These are phyloP conservation scores for Diabrotica virgifera DNA, from an alignment of 1,140 invertebrate genomes.

Conservation along the genomic window DNA sequence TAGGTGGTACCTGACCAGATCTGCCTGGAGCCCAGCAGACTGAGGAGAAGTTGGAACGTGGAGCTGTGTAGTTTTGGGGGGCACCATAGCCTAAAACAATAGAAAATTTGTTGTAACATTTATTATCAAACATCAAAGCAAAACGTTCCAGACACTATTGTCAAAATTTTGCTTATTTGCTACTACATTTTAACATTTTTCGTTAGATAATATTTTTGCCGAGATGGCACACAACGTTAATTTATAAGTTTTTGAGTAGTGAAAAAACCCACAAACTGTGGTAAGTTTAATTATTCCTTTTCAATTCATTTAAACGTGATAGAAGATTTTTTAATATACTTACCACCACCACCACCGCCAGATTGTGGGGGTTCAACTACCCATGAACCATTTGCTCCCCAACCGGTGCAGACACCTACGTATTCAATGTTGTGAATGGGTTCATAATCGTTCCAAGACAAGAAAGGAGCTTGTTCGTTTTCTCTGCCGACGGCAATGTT, in stretches of 20 bases:
- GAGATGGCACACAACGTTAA: no score
- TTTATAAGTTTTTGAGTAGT: no score
- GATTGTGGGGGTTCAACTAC: slow-evolving; percentile 58
- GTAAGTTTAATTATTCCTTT: no score
- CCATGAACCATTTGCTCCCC: slow-evolving; percentile 81
- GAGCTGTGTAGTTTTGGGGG: slow-evolving; percentile 28
- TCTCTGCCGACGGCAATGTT: slow-evolving; percentile 65
- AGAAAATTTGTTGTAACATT: no score
- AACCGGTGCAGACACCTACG: slow-evolving; percentile 80
- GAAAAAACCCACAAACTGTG: no score
- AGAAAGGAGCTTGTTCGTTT: slow-evolving; percentile 66
- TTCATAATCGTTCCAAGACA: slow-evolving; percentile 67
- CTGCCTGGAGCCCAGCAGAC: slow-evolving; percentile 64
- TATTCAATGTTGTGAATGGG: slow-evolving; percentile 62
- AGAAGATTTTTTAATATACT: no score
- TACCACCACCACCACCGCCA: slow-evolving; percentile 13
- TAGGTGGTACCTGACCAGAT: slow-evolving; percentile 66
- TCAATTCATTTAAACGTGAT: no score
- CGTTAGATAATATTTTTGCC: no score
- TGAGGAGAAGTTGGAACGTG: slow-evolving; percentile 15
- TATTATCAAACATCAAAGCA: no score
- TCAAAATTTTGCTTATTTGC: no score
- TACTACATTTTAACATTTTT: no score
- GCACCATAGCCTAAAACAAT: neutral
- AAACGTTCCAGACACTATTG: no score